Evolutionary conservation across 2,888 invertebrate species (phyloP).

Genomic region (Ceraclea dissimilis): DNA sequence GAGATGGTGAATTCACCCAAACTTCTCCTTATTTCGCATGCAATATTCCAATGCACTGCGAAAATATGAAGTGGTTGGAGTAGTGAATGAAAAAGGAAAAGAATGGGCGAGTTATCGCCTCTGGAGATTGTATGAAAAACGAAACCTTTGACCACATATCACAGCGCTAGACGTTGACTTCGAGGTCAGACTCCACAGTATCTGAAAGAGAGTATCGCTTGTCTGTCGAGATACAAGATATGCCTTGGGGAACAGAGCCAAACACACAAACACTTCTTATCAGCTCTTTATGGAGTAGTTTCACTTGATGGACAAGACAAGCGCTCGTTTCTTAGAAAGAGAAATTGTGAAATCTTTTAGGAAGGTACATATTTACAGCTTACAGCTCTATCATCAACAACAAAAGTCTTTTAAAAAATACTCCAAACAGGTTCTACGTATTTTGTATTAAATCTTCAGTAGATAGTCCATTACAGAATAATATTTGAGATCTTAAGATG

Average conservation of each 20-base stretch:
- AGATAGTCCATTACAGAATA: no score
- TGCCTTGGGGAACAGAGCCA: background rate
- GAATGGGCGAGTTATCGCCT: background rate
- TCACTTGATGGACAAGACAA: background rate
- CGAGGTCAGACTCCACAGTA: background rate
- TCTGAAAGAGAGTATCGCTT: background rate
- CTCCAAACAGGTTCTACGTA: background rate
- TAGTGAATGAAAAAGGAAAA: no score
- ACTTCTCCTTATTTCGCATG: no score
- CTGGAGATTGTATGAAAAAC: background rate
- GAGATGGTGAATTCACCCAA: no score
- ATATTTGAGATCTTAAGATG: no score
- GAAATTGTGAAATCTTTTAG: background rate
- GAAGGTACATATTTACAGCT: background rate
- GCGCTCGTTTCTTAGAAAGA: no score
- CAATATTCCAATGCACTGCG: no score
- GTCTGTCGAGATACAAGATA: background rate
- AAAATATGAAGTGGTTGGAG: no score
- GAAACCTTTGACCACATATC: background rate
- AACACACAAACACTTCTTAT: background rate
- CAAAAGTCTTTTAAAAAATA: background rate
- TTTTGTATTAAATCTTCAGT: no score
- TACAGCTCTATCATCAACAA: background rate
- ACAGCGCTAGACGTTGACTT: background rate
- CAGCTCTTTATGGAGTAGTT: background rate